Base-by-base conservation (phyloP, 1,140 invertebrate genomes). In the Aphelenchoides besseyi region DNA sequence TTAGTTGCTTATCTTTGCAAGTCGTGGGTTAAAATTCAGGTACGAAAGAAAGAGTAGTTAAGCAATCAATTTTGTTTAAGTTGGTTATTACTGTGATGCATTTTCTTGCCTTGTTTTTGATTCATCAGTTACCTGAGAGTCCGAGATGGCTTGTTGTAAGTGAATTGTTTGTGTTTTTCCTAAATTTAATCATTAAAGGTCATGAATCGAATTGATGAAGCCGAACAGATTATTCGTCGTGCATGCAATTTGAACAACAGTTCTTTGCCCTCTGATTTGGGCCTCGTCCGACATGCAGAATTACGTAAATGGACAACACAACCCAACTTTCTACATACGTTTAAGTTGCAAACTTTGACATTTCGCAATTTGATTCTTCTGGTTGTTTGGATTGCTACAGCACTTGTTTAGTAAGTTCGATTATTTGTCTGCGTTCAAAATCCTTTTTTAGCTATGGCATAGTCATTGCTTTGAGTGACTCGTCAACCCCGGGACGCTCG, bases 401-500 rank as follows among this genome's bases (percentile, higher is more conserved):
- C 81, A 37, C 69, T 82, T 9, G 81, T 80, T 3, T 66, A 23
- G n/a, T n/a, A n/a, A n/a, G n/a, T n/a, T n/a, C n/a, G 18, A n/a
- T 3, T 57, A 18, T 8, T 5, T n/a, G 16, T 57, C 8, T 18
- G 54, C 5, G 3, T 57, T 57, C 54, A 57, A 57, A 23, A 5
- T 18, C 54, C 54, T 57, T 57, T 3, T 3, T 74, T 12, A 83
- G 83, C 62, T 83, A 83, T 61, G 81, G 81, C 2, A 63, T 84
- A 26, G 80, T 84, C 41, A 84, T 83, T 63, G 82, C 82, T 23
- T 71, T 83, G 12, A 84, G 82, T 1, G 81, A 83, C 69, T 82
- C 83, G 55, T 68, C 69, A 28, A 18, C 80, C 9, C 81, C 81
- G 0, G 82, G 82, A 18, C 68, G 81, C 33, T 73, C 75, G 12